phyloP scores from a whole-genome alignment of 2,888 invertebrate species.

The Philonicus albiceps region DNA sequence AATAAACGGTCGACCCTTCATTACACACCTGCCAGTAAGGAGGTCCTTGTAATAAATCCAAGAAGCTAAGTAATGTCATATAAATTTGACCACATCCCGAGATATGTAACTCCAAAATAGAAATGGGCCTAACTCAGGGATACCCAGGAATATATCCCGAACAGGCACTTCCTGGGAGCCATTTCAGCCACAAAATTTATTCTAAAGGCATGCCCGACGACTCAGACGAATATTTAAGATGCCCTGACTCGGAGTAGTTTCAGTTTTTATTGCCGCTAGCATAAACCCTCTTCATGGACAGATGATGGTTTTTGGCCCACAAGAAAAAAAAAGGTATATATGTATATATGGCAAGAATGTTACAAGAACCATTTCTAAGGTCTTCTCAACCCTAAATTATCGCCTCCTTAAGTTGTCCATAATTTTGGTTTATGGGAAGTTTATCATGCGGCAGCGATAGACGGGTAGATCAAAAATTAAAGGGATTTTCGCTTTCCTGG shows the following conservation, averaged over 20 bases:
- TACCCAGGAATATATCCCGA: neutral
- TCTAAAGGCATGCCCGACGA: neutral
- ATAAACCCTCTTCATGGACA: neutral
- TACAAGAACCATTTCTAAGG: neutral
- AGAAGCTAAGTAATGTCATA: slow-evolving; percentile 14
- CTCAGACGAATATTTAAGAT: neutral
- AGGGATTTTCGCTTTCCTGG: neutral
- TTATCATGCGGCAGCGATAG: neutral
- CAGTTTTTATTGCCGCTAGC: neutral
- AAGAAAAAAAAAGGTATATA: neutral
- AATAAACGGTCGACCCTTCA: neutral
- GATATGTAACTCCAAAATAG: neutral
- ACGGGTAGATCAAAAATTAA: neutral
- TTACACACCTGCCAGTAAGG: neutral
- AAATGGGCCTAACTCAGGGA: neutral
- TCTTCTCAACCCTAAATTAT: neutral
- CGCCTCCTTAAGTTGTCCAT: neutral
- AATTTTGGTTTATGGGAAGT: neutral
- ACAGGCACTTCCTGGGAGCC: neutral
- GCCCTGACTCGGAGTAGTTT: neutral
- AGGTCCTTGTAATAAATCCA: slow-evolving; percentile 4
- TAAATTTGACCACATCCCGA: slow-evolving; percentile 19
- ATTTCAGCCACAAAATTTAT: neutral
- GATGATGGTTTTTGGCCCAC: neutral
- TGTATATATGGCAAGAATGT: neutral